These are phyloP conservation scores for Nephrotoma appendiculata DNA, from an alignment of 2,888 invertebrate genomes.

Conservation along the genomic window DNA sequence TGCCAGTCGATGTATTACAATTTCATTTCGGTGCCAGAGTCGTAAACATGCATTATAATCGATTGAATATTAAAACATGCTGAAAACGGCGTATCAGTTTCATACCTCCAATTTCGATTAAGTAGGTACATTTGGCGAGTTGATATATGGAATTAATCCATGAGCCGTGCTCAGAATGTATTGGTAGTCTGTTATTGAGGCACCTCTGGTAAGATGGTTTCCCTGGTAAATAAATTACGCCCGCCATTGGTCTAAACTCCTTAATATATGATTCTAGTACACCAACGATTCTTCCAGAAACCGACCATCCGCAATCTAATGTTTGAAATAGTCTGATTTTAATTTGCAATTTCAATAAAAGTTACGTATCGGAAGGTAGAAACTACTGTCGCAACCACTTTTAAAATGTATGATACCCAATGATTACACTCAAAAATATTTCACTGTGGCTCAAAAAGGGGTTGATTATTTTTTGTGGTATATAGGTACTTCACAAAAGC, in stretches of 20 bases:
- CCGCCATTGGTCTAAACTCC: conserved; percentile 45
- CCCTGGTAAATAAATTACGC: conserved; percentile 27
- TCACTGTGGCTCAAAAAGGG: too few relatives aligned
- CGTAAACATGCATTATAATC: conserved; percentile 33
- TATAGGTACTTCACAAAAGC: too few relatives aligned
- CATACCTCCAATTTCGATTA: conserved; percentile 33
- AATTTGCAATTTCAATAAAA: too few relatives aligned
- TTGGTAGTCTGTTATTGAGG: conserved; percentile 30
- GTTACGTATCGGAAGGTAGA: too few relatives aligned
- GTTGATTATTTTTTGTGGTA: too few relatives aligned
- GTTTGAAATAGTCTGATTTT: conserved; percentile 15
- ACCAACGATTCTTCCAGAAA: conserved; percentile 36
- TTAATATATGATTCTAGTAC: conserved; percentile 37
- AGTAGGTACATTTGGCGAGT: conserved; percentile 10
- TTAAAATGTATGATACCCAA: too few relatives aligned
- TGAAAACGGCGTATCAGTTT: conserved; percentile 22
- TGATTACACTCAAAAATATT: too few relatives aligned
- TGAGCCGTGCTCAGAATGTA: conserved; percentile 40
- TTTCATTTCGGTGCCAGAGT: conserved; percentile 32
- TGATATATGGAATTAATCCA: conserved; percentile 22
- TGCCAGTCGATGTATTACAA: conserved; percentile 34
- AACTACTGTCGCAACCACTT: too few relatives aligned
- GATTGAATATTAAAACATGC: conserved; percentile 24
- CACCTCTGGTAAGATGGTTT: conserved; percentile 32
- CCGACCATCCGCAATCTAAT: conserved; percentile 29